Conservation (phyloP, 2,797 vertebrate species). For the Myripristis murdjan region DNA sequence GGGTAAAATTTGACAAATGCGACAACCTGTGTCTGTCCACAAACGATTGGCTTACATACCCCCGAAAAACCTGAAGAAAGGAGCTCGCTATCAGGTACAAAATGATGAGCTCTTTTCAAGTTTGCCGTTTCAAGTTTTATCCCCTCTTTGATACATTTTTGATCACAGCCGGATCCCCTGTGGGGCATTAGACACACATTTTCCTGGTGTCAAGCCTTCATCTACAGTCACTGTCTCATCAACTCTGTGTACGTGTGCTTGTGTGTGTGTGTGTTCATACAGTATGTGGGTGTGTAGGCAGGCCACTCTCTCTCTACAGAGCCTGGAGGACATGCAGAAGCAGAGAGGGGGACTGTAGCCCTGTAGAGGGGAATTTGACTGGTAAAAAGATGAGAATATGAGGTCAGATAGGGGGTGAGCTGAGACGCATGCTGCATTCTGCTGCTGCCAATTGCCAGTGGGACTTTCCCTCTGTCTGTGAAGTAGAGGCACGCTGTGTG, state of each 20-base stretch:
- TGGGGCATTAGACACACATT: conserved; percentile 68
- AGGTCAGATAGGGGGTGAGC: conserved; percentile 34
- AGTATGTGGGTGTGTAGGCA: conserved; percentile 18
- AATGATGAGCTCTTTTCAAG: conserved; percentile 71
- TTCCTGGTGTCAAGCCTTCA: conserved; percentile 70
- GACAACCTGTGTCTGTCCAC: conserved; percentile 32
- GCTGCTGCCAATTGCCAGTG: conserved; percentile 17
- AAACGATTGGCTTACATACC: conserved; percentile 38
- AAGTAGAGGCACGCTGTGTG: background rate
- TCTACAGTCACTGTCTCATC: conserved; percentile 64
- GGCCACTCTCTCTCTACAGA: conserved; percentile 8
- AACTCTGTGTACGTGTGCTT: conserved; percentile 29
- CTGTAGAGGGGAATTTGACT: conserved; percentile 8
- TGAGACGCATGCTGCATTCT: conserved; percentile 1
- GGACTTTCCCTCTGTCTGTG: conserved; percentile 10
- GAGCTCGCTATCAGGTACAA: conserved; percentile 67
- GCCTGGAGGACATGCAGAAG: conserved; percentile 17
- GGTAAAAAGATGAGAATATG: conserved; percentile 17
- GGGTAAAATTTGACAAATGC: conserved; percentile 20
- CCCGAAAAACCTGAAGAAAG: conserved; percentile 33
- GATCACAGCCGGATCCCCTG: conserved; percentile 76
- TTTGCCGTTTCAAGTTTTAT: conserved; percentile 78
- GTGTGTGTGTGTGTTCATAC: background rate
- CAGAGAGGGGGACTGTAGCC: background rate
- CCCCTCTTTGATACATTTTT: conserved; percentile 82